Evolutionary conservation across 1,140 invertebrate genomes (phyloP).

Genomic region (Eueides isabella): DNA sequence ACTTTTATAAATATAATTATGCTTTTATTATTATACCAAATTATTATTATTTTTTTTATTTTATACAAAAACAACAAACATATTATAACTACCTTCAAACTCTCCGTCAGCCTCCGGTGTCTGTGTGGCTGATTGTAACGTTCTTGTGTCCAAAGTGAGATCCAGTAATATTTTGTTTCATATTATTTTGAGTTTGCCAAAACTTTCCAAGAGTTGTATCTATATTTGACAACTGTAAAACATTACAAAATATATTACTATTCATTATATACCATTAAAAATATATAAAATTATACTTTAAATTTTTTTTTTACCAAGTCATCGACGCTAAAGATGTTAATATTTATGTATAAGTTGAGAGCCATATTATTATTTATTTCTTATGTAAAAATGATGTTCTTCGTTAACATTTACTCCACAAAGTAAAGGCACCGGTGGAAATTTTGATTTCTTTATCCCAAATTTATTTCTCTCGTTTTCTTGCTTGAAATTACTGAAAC

Average conservation of each 20-base stretch:
- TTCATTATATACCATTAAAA: too few relatives aligned
- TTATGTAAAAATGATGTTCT: not conserved
- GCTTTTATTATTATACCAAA: too few relatives aligned
- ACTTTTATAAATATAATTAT: not conserved
- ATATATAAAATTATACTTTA: not conserved
- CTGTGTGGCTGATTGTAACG: not conserved
- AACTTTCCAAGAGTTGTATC: not conserved
- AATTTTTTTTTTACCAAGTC: not conserved
- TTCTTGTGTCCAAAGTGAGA: not conserved
- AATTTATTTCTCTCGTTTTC: not conserved
- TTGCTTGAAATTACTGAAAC: not conserved
- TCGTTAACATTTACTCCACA: not conserved
- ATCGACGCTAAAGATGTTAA: not conserved
- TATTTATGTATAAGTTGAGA: not conserved
- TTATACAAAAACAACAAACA: too few relatives aligned
- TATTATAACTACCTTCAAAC: not conserved
- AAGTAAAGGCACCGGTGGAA: not conserved
- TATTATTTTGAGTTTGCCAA: not conserved
- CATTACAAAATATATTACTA: not conserved
- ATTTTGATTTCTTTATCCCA: not conserved
- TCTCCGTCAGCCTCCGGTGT: conserved; percentile 9
- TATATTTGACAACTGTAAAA: not conserved
- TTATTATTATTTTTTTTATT: too few relatives aligned
- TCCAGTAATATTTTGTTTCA: not conserved
- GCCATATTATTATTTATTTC: not conserved